phyloP scores from a whole-genome alignment of 2,888 invertebrate genomes.

The Dastarcus helophoroides region DNA sequence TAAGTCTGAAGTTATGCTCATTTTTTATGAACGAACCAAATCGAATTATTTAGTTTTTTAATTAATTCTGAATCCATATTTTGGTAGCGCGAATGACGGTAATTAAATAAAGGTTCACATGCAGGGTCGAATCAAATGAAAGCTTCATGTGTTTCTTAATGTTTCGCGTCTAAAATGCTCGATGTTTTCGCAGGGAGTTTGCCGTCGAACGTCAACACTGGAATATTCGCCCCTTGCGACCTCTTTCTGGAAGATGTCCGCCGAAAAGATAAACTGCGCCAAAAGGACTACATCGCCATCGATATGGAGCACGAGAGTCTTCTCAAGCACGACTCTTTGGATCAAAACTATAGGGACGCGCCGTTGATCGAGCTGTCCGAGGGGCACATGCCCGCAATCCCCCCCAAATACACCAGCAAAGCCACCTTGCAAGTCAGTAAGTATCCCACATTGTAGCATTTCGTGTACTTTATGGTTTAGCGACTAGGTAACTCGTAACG shows the following conservation, averaged over 20 bases:
- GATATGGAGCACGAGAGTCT: slow-evolving; percentile 31
- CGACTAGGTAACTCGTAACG: too few species aligned
- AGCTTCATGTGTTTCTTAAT: background rate
- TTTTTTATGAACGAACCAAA: too few species aligned
- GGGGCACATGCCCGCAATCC: slow-evolving; percentile 11
- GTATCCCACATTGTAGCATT: too few species aligned
- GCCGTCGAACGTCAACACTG: slow-evolving; percentile 35
- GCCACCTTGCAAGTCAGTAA: slow-evolving; percentile 28
- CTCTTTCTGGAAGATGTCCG: slow-evolving; percentile 32
- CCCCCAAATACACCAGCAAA: slow-evolving; percentile 24
- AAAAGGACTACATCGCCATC: slow-evolving; percentile 22
- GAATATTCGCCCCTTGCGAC: slow-evolving; percentile 21
- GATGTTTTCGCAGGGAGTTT: slow-evolving; percentile 27
- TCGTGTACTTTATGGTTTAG: too few species aligned
- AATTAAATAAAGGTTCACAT: too few species aligned
- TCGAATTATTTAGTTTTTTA: too few species aligned
- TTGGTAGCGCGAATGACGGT: too few species aligned
- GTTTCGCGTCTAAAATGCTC: background rate
- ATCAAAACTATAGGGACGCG: slow-evolving; percentile 21
- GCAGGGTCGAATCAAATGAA: too few species aligned
- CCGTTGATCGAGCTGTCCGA: slow-evolving; percentile 13
- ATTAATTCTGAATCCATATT: too few species aligned
- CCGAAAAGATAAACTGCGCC: slow-evolving; percentile 15
- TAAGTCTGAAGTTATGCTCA: too few species aligned
- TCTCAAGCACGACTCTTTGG: slow-evolving; percentile 29